These are phyloP conservation scores for Pipistrellus nathusii DNA, from an alignment of 2,797 vertebrate genomes.

Conservation along the genomic window DNA sequence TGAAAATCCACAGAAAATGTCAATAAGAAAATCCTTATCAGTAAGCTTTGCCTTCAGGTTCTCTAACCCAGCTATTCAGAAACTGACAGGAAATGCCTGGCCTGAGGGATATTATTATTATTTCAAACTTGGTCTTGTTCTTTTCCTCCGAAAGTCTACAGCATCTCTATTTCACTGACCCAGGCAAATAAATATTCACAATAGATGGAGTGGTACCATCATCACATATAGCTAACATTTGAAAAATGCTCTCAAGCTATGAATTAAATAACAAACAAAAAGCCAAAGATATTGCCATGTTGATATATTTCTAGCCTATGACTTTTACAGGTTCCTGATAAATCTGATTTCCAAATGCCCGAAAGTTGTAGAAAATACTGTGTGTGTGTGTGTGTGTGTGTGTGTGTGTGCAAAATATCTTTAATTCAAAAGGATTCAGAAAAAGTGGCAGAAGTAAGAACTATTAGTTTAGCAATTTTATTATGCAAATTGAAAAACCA, in stretches of 20 bases:
- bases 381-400: neutral
- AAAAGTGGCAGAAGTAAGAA: conserved; percentile 26
- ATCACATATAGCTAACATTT: neutral
- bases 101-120: conserved; percentile 40
- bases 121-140: conserved; percentile 54
- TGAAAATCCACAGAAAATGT: conserved; percentile 72
- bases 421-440: conserved; percentile 47
- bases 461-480: conserved; percentile 62
- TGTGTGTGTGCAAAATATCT: neutral
- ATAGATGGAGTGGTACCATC: neutral
- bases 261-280: conserved; percentile 17
- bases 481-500: conserved; percentile 68
- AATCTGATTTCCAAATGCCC: conserved; percentile 48
- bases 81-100: conserved; percentile 63
- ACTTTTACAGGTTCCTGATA: conserved; percentile 16
- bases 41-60: conserved; percentile 46
- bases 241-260: neutral
- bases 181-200: neutral
- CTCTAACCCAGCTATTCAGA: conserved; percentile 43
- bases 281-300: neutral
- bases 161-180: conserved; percentile 49
- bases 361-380: neutral
- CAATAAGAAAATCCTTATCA: conserved; percentile 69
- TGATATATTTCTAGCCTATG: neutral
- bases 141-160: neutral